Conservation (phyloP, 2,113 vertebrate species). For the Marmota monax region DNA sequence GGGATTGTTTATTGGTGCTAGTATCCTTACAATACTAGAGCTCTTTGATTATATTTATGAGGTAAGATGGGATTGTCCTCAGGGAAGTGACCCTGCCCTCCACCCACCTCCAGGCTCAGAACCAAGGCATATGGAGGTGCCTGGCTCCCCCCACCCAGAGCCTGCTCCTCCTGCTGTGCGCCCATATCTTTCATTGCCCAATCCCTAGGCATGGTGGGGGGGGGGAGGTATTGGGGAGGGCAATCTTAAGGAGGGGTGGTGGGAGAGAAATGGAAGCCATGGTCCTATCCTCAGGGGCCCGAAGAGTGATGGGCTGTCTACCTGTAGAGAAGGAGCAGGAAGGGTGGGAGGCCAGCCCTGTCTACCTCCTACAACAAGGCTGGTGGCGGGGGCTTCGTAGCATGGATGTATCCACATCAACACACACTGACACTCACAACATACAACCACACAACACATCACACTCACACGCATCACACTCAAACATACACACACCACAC, state of each 20-base stretch:
- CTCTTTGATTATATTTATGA: constrained; percentile 99
- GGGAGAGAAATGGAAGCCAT: neutral
- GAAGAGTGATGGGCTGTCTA: neutral
- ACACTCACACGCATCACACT: neutral
- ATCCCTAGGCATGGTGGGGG: neutral
- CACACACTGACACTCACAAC: neutral
- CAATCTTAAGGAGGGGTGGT: rapidly evolving
- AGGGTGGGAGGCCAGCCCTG: neutral
- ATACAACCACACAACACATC: too few relatives aligned
- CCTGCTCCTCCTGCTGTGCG: neutral
- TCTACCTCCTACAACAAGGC: neutral
- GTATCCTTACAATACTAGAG: constrained; percentile 98
- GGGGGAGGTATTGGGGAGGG: too few relatives aligned
- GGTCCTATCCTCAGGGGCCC: neutral
- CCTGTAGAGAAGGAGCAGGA: rapidly evolving
- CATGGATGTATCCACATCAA: neutral
- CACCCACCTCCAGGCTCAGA: neutral
- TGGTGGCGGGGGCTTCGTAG: neutral
- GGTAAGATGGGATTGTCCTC: constrained; percentile 86
- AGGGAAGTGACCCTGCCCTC: neutral
- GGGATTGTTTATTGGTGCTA: constrained; percentile 99
- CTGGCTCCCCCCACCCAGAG: neutral
- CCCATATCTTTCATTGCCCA: rapidly evolving
- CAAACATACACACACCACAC: neutral
- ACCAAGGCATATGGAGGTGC: neutral